These are phyloP conservation scores for Gulo gulo DNA, from an alignment of 2,113 vertebrate genomes.

Conservation along the genomic window DNA sequence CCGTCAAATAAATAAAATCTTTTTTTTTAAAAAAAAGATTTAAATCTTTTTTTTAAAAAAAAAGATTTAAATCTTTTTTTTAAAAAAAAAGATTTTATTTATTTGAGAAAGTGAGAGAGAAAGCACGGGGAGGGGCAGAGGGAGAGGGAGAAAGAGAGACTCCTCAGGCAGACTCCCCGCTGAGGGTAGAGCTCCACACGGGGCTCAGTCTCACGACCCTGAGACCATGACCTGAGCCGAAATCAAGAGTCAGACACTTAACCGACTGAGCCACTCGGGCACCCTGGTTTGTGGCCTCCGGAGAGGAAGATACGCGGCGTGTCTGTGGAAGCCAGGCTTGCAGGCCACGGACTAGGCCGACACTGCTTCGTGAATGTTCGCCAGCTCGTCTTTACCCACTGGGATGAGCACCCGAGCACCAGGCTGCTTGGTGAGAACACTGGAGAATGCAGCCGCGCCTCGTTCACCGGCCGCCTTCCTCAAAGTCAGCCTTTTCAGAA, in stretches of 20 bases:
- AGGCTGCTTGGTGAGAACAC: background rate
- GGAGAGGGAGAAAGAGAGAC: background rate
- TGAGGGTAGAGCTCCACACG: background rate
- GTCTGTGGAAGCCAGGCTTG: too few species aligned
- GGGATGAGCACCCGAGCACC: background rate
- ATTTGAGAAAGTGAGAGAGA: background rate
- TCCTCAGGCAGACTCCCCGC: background rate
- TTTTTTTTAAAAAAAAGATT: background rate
- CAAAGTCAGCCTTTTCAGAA: background rate
- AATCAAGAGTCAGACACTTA: background rate
- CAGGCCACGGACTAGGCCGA: fast-evolving
- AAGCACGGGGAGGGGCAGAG: background rate
- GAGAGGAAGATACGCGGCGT: fast-evolving
- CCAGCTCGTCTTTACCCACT: background rate
- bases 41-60: too few species aligned
- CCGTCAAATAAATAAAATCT: too few species aligned
- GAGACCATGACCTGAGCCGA: background rate
- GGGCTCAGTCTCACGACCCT: background rate
- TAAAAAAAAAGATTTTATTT: background rate
- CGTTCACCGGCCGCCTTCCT: fast-evolving
- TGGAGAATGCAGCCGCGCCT: background rate
- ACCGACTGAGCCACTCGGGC: background rate
- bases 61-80: too few species aligned
- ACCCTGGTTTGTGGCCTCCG: background rate
- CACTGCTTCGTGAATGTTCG: too few species aligned